These are phyloP conservation scores for Halichondria panicea DNA, from an alignment of 37 sponge, comb jelly and placozoan genomes.

Conservation along the genomic window DNA sequence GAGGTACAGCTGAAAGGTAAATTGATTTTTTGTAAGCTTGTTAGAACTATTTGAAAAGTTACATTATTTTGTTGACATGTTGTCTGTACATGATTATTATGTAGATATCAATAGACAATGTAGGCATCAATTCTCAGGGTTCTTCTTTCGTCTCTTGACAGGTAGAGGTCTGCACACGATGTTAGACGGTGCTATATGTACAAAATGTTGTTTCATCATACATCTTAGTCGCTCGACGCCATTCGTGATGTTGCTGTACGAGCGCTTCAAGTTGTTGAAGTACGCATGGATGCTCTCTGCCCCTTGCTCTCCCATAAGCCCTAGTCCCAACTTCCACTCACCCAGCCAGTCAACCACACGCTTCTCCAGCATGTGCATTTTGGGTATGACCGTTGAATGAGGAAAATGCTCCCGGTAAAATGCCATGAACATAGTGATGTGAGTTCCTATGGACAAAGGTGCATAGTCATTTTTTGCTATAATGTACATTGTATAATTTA, in stretches of 20 bases:
- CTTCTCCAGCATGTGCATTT: constrained; percentile 48
- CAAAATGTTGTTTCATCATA: background rate
- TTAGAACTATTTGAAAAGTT: too few relatives aligned
- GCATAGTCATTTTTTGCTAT: background rate
- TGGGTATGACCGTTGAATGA: constrained; percentile 12
- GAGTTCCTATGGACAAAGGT: constrained; percentile 14
- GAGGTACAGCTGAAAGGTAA: too few relatives aligned
- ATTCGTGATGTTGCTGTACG: background rate
- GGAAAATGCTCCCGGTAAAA: constrained; percentile 11
- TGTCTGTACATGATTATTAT: too few relatives aligned
- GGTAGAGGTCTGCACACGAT: too few relatives aligned
- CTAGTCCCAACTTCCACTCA: constrained; percentile 22
- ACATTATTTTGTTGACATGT: too few relatives aligned
- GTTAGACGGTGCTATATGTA: too few relatives aligned
- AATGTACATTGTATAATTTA: background rate
- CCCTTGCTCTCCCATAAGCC: constrained; percentile 56
- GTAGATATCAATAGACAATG: too few relatives aligned
- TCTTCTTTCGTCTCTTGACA: too few relatives aligned
- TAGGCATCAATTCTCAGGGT: too few relatives aligned
- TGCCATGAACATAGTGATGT: constrained; percentile 18
- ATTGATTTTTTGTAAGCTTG: too few relatives aligned
- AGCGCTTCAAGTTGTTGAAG: constrained; percentile 4
- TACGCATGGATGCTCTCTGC: constrained; percentile 46
- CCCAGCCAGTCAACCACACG: constrained; percentile 36
- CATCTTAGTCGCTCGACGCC: background rate